These are phyloP conservation scores for Tetragnatha versicolor DNA, from an alignment of 1,140 invertebrate genomes.

Conservation along the genomic window DNA sequence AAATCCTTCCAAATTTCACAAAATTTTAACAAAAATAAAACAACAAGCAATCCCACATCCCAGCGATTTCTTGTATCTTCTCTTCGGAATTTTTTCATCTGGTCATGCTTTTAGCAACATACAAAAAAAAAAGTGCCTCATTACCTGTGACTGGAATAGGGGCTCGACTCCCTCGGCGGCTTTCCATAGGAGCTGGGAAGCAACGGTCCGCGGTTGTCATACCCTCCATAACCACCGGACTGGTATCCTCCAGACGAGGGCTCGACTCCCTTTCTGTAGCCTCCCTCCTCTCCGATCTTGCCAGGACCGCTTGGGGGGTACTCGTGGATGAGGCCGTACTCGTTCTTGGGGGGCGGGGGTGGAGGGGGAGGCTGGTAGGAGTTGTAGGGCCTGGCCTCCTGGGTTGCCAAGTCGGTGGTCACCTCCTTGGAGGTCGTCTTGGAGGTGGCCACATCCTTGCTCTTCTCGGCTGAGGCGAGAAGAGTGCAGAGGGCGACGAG, in stretches of 20 bases:
- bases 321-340: slow-evolving; percentile 34
- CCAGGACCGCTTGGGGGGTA: slow-evolving; percentile 34
- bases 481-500: slow-evolving; percentile 17
- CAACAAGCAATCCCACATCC: no score
- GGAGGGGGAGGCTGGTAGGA: not conserved
- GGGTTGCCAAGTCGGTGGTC: slow-evolving; percentile 5
- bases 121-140: not conserved
- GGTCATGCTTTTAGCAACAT: no score
- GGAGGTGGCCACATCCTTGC: not conserved
- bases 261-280: slow-evolving; percentile 34
- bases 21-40: no score
- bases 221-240: slow-evolving; percentile 6
- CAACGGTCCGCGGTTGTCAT: slow-evolving; percentile 37
- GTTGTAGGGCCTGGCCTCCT: slow-evolving; percentile 3
- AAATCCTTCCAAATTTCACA: no score
- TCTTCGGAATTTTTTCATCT: no score
- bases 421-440: not conserved
- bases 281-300: not conserved
- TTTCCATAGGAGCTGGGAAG: slow-evolving; percentile 14
- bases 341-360: slow-evolving; percentile 2
- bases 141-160: slow-evolving; percentile 10
- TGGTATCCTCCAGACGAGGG: slow-evolving; percentile 7
- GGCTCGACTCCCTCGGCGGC: not conserved
- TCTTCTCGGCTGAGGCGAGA: slow-evolving; percentile 8
- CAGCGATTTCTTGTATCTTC: no score